phyloP scores from a whole-genome alignment of 2,797 vertebrate genomes.

The Orientallactaga sibirica region DNA sequence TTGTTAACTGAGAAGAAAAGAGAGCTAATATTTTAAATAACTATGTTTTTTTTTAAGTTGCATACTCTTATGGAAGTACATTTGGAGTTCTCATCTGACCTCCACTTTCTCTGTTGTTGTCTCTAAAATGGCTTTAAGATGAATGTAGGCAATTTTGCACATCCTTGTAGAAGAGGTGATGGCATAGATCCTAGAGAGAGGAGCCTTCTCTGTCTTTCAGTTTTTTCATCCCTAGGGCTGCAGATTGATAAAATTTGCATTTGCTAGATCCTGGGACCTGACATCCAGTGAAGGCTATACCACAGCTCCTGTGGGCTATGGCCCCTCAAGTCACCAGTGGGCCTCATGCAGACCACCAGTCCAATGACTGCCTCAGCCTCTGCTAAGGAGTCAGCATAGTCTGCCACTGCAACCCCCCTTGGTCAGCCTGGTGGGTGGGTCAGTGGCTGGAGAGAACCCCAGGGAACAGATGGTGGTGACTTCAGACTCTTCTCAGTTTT shows the following conservation, averaged over 20 bases:
- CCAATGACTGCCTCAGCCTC: not conserved
- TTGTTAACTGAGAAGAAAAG: slow-evolving; percentile 1
- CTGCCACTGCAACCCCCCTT: not conserved
- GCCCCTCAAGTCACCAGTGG: not conserved
- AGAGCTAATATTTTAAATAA: slow-evolving; percentile 28
- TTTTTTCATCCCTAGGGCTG: not conserved
- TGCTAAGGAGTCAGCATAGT: not conserved
- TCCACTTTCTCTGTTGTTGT: not conserved
- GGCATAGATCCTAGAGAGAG: not conserved
- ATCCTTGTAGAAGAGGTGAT: not conserved
- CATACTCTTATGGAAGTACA: not conserved
- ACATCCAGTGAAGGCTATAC: not conserved
- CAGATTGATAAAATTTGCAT: not conserved
- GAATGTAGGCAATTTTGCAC: not conserved
- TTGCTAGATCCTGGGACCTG: not conserved
- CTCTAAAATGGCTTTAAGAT: not conserved
- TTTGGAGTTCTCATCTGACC: not conserved
- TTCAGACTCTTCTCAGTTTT: not conserved
- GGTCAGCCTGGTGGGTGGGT: not conserved
- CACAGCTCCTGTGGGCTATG: not conserved
- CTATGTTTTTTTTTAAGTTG: not conserved
- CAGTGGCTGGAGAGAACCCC: not conserved
- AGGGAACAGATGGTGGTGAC: not conserved
- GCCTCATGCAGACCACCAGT: not conserved
- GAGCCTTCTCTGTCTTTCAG: not conserved